Evolutionary conservation across 2,113 vertebrate species (phyloP).

Genomic region (Engystomops pustulosus): DNA sequence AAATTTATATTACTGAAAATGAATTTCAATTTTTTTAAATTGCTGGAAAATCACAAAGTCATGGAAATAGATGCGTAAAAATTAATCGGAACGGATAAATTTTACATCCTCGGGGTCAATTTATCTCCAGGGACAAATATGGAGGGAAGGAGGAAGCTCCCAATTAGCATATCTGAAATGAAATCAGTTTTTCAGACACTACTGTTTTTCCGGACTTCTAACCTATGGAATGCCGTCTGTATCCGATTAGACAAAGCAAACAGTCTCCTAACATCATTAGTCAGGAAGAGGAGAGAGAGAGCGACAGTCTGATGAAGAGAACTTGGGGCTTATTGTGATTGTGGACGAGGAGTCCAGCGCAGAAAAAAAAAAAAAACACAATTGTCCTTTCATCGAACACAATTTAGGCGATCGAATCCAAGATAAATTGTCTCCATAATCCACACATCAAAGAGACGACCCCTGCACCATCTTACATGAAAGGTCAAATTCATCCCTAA

Average conservation of each 20-base stretch:
- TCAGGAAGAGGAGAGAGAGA: conserved; percentile 48
- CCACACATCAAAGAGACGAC: conserved; percentile 15
- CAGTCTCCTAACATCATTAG: conserved; percentile 54
- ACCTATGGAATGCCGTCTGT: conserved; percentile 57
- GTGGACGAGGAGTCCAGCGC: background rate
- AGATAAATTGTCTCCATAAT: conserved; percentile 15
- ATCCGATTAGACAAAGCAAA: conserved; percentile 60
- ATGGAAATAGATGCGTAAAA: background rate
- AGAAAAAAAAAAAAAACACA: conserved; percentile 32
- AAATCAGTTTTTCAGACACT: conserved; percentile 58
- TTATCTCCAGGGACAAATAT: conserved; percentile 37
- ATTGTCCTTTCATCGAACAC: conserved; percentile 49
- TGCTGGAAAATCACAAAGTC: background rate
- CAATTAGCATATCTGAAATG: conserved; percentile 58
- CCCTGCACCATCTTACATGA: background rate
- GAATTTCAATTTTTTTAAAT: background rate
- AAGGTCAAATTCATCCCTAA: background rate
- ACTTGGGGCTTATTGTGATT: conserved; percentile 41
- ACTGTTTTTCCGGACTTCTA: conserved; percentile 49
- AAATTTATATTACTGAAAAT: too few relatives aligned
- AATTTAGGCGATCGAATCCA: background rate
- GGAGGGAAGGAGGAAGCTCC: conserved; percentile 45
- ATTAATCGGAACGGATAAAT: background rate
- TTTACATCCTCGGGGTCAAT: background rate
- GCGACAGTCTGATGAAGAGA: conserved; percentile 32